Percentiles rank a stretch among this genome's conserved stretches.
phyloP scores from a whole-genome alignment of 2,888 invertebrate species.

The Meiosimyza decipiens region DNA sequence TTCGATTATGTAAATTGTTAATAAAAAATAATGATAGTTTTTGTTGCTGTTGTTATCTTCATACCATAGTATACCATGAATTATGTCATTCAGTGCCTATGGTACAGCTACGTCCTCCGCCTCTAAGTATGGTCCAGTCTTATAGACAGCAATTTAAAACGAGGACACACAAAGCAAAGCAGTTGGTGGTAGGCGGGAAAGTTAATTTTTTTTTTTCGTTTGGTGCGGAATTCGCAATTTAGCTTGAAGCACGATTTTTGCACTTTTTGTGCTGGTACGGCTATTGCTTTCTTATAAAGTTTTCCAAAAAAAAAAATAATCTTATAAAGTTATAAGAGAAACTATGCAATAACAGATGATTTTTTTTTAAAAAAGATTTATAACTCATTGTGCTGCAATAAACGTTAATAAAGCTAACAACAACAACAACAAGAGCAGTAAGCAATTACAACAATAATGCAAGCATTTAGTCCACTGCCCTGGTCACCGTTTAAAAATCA shows the following conservation, averaged over 20 bases:
- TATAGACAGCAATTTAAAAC: no score
- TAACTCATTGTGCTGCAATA: background rate
- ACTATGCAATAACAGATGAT: background rate
- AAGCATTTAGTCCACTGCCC: conserved; percentile 21
- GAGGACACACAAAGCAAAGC: background rate
- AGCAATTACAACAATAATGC: conserved; percentile 3
- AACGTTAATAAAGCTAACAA: background rate
- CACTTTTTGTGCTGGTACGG: background rate
- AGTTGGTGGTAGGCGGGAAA: conserved; percentile 6
- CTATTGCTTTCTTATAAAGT: background rate
- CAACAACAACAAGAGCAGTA: background rate
- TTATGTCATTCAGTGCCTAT: conserved; percentile 8
- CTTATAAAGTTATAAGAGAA: background rate
- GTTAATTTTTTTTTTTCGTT: conserved; percentile 2
- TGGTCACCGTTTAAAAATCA: background rate
- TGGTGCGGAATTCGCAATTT: conserved; percentile 20
- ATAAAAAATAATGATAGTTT: background rate
- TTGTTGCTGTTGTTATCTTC: conserved; percentile 6
- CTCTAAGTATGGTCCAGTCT: no score
- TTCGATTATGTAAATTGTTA: no score
- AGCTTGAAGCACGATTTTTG: conserved; percentile 20
- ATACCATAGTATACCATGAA: background rate
- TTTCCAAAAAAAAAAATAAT: background rate
- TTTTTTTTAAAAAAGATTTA: conserved; percentile 3
- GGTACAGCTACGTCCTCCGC: no score